Evolutionary conservation across 2,113 vertebrate species (phyloP), one percentile per base, ranked within the genome.

Genomic region (Gulo gulo): DNA sequence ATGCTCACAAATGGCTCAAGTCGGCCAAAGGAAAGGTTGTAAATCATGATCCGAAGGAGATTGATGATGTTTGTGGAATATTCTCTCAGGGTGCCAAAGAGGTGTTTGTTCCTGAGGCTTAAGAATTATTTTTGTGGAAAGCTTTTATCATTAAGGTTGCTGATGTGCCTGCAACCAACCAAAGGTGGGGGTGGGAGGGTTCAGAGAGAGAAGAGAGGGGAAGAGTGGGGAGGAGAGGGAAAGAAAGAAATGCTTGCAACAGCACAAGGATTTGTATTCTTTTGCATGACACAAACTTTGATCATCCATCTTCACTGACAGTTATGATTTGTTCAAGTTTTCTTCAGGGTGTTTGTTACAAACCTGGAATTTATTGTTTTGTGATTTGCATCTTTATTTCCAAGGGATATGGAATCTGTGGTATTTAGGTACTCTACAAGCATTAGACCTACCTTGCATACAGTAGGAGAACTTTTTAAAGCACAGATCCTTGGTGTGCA

Each of bases 141-240:
- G 87, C 85, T 99, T 99, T 99, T 99, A 99, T 99, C 99, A 99
- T 98, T 98, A 98, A 99, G 95, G 97, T 98, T 98, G 99, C 98
- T 98, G 98, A 98, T 98, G 91, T 98, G 98, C 95, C 98, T 98
- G 97, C 96, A 98, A 99, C 97, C 92, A 96, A 86, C 59, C 23
- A 84, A 96, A 94, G 97, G 16, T 55, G 52, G 95, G 96, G 4
- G 6, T 11, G n/a, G 13, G 13, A 6, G 39, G 63, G 4, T 55
- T 55, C 52, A 55, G 16, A 55, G 52, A 52, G 16, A 8, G 26
- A 1, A 6, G 15, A 11, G 2, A 21, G 4, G 18, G 13, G 47
- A 24, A 36, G n/a, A 47, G 14, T 20, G 23, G n/a, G 21, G 20
- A 21, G 36, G 1, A 34, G 74, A 71, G 14, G 4, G 18, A 6